Percentiles rank a stretch among this genome's conserved stretches.
Evolutionary conservation across 2,888 invertebrate genomes (phyloP).

Genomic region (Ischnura elegans): DNA sequence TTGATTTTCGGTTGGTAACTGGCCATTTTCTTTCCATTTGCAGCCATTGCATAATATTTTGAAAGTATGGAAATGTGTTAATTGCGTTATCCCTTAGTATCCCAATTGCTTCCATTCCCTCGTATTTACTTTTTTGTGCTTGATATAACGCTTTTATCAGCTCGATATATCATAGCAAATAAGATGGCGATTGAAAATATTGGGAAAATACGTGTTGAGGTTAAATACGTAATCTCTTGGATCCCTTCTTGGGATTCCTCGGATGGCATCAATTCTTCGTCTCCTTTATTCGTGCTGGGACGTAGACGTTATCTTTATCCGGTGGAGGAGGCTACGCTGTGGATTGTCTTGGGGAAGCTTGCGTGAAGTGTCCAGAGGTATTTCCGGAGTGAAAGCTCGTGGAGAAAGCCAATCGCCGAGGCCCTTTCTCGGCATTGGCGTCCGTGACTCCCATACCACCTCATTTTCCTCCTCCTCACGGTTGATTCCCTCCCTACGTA

Average conservation of each 20-base stretch:
- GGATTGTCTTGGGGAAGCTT: not conserved
- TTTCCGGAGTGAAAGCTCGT: not conserved
- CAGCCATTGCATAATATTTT: too few species aligned
- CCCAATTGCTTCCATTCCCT: too few species aligned
- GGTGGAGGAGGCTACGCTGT: not conserved
- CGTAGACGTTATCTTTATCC: not conserved
- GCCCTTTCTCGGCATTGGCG: not conserved
- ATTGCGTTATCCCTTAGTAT: too few species aligned
- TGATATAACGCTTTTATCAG: too few species aligned
- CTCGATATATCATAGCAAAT: too few species aligned
- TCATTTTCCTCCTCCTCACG: not conserved
- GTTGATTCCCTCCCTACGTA: not conserved
- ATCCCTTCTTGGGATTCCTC: not conserved
- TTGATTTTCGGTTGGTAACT: too few species aligned
- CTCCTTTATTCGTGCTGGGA: not conserved
- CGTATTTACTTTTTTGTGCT: too few species aligned
- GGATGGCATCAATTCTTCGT: not conserved
- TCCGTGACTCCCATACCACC: not conserved
- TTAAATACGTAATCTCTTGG: too few species aligned
- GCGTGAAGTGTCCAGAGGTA: not conserved
- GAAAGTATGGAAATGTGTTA: too few species aligned
- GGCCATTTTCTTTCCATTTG: too few species aligned
- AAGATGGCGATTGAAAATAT: too few species aligned
- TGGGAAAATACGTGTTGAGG: too few species aligned
- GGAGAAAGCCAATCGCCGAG: not conserved